Percentiles rank a stretch among this genome's conserved stretches.
phyloP scores from a whole-genome alignment of 2,113 vertebrate species.

The Esox niger region DNA sequence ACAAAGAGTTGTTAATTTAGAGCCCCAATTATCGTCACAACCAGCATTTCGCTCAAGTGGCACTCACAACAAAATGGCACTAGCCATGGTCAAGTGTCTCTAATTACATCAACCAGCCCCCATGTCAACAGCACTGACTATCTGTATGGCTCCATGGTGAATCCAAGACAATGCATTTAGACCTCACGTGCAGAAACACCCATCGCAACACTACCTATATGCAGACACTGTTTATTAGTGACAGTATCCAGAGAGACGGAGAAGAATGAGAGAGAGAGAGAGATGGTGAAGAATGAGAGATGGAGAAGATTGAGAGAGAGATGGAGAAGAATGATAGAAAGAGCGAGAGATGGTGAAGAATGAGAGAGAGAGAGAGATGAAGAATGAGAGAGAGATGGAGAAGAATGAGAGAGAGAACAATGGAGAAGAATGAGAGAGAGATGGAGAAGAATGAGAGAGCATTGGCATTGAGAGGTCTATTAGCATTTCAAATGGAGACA shows the following conservation, averaged over 20 bases:
- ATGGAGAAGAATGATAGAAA: neutral
- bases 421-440: neutral
- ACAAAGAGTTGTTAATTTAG: too few relatives aligned
- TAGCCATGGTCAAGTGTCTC: too few relatives aligned
- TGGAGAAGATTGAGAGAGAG: neutral
- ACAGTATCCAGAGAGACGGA: neutral
- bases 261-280: neutral
- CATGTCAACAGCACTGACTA: too few relatives aligned
- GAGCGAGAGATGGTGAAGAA: neutral
- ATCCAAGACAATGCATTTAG: too few relatives aligned
- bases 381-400: neutral
- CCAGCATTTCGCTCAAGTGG: too few relatives aligned
- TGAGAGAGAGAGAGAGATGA: neutral
- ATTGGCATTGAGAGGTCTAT: conserved; percentile 36
- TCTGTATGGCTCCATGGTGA: too few relatives aligned
- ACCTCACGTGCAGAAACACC: neutral
- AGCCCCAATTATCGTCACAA: too few relatives aligned
- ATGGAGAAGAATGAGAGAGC: conserved; percentile 6
- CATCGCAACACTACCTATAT: neutral
- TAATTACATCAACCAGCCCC: too few relatives aligned
- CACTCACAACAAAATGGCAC: too few relatives aligned
- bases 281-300: neutral
- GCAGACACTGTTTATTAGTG: neutral
- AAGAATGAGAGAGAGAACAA: neutral
- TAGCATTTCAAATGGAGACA: conserved; percentile 59